Evolutionary conservation across 2,888 invertebrate species (phyloP), one percentile per base, ranked within the genome.

Genomic region (Dromius quadrimaculatus): DNA sequence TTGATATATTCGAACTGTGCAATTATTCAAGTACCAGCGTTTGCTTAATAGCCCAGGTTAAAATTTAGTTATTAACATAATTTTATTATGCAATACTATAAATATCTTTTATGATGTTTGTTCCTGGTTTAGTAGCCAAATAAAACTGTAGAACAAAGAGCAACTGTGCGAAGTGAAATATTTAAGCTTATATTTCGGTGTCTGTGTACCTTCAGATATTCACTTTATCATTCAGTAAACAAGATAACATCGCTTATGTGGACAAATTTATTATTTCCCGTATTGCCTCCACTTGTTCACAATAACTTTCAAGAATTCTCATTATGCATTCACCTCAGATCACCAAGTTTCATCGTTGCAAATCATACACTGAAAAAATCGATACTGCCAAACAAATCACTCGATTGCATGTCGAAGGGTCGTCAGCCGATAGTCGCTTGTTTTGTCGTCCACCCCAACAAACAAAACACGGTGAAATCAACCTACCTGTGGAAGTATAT

Each of bases 331-430:
- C 62, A 22, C 20, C 23, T 41, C 36, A 62, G 22, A 50, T 50
- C 59, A 15, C 19, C 59, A 4, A 15, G 50, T 34, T 11, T 8
- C 6, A 17, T 19, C 11, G 15, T 54, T 15, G 15, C 50, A 23
- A 54, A 54, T 59, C 59, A 59, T 38, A 36, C 20, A 36, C 17
- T 50, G 47, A 65, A 54, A 66, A 66, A 66, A 66, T 38, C 50
- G 15, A 28, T 15, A 19, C 13, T 63, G 45, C 45, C 63, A 63
- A 63, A 66, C 66, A 66, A 66, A 66, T 66, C 54, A 57, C 66
- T 66, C 57, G 66, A 66, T 66, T 66, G 66, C 66, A 66, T 66
- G 66, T 66, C 41, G 41, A 20, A 13, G 47, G 23, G 36, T 65
- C 65, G 50, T 65, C 41, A 17, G 41, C 17, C 41, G 41, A 15